Percentiles rank a stretch among this genome's conserved stretches.
Conservation (phyloP, 2,888 invertebrate species). For the Meteorus colon region DNA sequence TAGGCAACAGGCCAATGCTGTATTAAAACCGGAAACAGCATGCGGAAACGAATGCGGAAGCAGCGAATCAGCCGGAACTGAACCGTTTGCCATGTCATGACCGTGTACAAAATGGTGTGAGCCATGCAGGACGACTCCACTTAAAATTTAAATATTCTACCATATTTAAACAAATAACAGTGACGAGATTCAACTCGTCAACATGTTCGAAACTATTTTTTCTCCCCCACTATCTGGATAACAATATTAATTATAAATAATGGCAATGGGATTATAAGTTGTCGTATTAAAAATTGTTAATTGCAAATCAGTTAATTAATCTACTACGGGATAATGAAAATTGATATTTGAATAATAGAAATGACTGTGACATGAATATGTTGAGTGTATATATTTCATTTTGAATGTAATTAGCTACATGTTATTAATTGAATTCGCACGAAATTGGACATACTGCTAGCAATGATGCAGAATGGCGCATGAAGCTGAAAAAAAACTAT, state of each 20-base stretch:
- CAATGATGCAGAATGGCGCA: neutral
- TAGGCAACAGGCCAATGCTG: conserved; percentile 57
- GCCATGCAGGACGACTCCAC: conserved; percentile 2
- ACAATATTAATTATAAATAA: too few relatives aligned
- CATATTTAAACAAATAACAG: neutral
- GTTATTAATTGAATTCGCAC: neutral
- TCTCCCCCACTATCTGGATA: neutral
- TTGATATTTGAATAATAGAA: neutral
- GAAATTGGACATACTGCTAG: neutral
- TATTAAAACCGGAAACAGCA: conserved; percentile 68
- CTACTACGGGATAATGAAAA: neutral
- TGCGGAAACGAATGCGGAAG: conserved; percentile 65
- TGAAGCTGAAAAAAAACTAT: neutral
- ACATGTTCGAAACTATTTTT: neutral
- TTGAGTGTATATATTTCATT: neutral
- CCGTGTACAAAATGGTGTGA: conserved; percentile 21
- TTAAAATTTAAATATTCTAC: neutral
- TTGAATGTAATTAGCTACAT: neutral
- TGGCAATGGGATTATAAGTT: too few relatives aligned
- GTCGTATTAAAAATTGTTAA: neutral
- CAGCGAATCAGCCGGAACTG: conserved; percentile 64
- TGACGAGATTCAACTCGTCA: neutral
- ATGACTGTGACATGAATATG: neutral
- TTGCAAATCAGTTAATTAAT: neutral
- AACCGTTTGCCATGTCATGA: conserved; percentile 60